A percentile compares a stretch with the other conserved stretches of the same genome.
These are phyloP conservation scores for Alethe diademata DNA, from an alignment of 2,113 vertebrate species.

Conservation along the genomic window DNA sequence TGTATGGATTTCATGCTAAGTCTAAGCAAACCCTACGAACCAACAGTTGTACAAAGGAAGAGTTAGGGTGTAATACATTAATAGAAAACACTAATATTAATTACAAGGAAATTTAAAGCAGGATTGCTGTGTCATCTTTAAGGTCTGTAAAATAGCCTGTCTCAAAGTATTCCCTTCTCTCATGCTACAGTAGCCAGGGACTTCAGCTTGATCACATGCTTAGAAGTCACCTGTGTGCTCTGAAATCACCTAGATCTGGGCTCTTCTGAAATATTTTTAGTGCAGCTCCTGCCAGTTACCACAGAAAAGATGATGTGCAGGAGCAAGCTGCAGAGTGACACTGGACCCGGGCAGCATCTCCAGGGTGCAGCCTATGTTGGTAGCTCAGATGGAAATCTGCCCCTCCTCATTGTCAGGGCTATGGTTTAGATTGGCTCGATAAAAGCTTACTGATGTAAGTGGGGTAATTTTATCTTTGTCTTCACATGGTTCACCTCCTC, in stretches of 20 bases:
- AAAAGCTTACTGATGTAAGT: not conserved
- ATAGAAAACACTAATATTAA: not conserved
- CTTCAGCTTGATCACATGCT: not conserved
- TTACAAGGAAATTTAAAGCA: not conserved
- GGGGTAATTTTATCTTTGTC: not conserved
- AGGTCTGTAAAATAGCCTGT: not conserved
- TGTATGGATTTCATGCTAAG: not conserved
- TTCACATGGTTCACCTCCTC: not conserved
- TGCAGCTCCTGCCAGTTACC: not conserved
- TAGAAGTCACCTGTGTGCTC: not conserved
- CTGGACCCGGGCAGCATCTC: not conserved
- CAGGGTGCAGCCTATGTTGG: not conserved
- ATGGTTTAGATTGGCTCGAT: not conserved
- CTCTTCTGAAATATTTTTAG: not conserved
- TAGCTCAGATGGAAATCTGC: not conserved
- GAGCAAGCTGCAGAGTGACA: not conserved
- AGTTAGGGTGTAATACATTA: not conserved
- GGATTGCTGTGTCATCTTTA: not conserved
- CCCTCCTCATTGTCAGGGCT: not conserved
- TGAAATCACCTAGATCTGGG: not conserved
- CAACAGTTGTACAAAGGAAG: not conserved
- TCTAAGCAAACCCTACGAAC: not conserved
- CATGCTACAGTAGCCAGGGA: not conserved
- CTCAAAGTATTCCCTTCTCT: rapidly evolving
- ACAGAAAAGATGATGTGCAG: not conserved